A percentile compares a stretch with the other conserved stretches of the same genome.
phyloP scores from a whole-genome alignment of 1,140 invertebrate genomes.

The Lepidotrigona ventralis region DNA sequence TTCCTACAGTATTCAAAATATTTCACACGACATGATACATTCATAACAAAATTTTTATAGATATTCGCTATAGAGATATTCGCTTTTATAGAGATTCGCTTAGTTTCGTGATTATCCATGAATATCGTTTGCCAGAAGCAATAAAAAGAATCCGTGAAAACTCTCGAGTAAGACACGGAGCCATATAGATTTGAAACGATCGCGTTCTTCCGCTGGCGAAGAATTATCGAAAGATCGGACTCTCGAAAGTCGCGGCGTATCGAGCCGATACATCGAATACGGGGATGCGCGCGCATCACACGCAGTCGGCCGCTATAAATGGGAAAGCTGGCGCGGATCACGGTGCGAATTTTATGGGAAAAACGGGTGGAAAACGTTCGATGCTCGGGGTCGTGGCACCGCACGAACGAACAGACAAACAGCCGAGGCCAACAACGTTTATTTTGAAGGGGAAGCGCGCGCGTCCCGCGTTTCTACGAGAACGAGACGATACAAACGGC shows the following conservation, averaged over 20 bases:
- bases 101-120: too few relatives aligned
- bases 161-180: background rate
- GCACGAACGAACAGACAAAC: background rate
- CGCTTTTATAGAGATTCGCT: too few relatives aligned
- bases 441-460: conserved; percentile 39
- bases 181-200: background rate
- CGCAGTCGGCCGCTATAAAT: background rate
- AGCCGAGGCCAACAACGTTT: background rate
- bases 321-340: conserved; percentile 6
- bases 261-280: background rate
- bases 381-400: background rate
- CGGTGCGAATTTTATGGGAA: conserved; percentile 20
- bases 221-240: background rate
- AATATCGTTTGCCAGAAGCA: too few relatives aligned
- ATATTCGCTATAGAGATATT: too few relatives aligned
- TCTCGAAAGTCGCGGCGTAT: background rate
- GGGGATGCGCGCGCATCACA: conserved; percentile 10
- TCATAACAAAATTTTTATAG: too few relatives aligned
- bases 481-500: conserved; percentile 50
- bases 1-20: too few relatives aligned
- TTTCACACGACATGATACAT: too few relatives aligned
- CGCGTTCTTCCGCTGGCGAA: background rate
- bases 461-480: background rate
- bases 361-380: conserved; percentile 18
- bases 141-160: too few relatives aligned